Evolutionary conservation across 2,797 vertebrate genomes (phyloP), one percentile per base, ranked within the genome.

Genomic region (Staurois parvus): DNA sequence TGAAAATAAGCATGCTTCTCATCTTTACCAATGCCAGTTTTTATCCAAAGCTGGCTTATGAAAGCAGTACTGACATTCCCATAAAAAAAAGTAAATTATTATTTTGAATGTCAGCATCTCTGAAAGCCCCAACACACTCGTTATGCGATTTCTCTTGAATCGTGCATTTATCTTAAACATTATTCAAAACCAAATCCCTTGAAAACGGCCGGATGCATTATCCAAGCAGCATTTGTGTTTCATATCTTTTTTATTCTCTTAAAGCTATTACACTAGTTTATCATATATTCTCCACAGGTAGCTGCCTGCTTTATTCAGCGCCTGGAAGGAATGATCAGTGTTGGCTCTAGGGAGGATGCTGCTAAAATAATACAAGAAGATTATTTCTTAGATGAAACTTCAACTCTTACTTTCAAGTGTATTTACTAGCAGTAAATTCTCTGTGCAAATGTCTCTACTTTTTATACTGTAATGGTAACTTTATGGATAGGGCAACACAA

Each of bases 131-230:
- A 64, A 34, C 34, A 84, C 48, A 72, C 52, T 59, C 8, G 52
- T 59, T 59, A 59, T 59, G 52, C 52, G 52, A 52, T 52, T 52
- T 52, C 19, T 21, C 84, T 59, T 80, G 70, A 69, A 85, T 68
- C 9, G 17, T 32, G 48, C 80, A 74, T 66, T 74, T 82, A 75
- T 76, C 32, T 40, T 24, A 69, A 68, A 77, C 59, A 76, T 69
- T 85, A 68, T 85, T 69, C 42, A 85, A 69, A 85, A n/a, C 42
- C 32, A 28, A 72, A 84, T 84, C 66, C 75, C 75, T 72, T 78
- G n/a, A 77, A 77, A 48, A 72, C 26, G 40, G 30, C 30, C 13
- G 69, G 11, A 19, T 84, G 52, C 52, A 59, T 59, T 59, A 59
- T 24, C 19, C 52, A 59, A 59, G 52, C 52, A 59, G 21, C 52